Evolutionary conservation across 2,797 vertebrate genomes (phyloP).

Genomic region (Pseudochaenichthys georgianus): DNA sequence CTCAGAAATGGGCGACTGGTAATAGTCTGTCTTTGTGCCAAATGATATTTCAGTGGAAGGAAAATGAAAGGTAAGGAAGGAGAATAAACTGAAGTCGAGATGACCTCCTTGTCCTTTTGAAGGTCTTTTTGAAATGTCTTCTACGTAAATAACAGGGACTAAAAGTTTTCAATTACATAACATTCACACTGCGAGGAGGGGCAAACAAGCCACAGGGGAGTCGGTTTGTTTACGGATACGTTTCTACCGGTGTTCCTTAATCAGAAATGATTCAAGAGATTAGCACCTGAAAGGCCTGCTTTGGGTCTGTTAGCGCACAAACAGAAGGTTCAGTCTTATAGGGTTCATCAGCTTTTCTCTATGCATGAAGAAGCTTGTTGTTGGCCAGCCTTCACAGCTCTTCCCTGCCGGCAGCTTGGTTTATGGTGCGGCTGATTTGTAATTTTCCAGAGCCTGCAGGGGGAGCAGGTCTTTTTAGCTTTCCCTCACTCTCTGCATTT

Average conservation of each 20-base stretch:
- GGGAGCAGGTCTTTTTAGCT: slow-evolving; percentile 50
- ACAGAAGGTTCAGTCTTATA: slow-evolving; percentile 34
- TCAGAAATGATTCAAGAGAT: slow-evolving; percentile 41
- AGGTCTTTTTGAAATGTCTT: slow-evolving; percentile 27
- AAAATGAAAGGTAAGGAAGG: slow-evolving; percentile 20
- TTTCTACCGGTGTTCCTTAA: slow-evolving; percentile 26
- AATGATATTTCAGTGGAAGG: slow-evolving; percentile 23
- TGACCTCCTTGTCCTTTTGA: slow-evolving; percentile 33
- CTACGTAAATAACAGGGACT: not conserved
- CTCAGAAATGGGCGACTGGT: slow-evolving; percentile 24
- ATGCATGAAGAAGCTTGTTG: slow-evolving; percentile 21
- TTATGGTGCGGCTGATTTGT: slow-evolving; percentile 65
- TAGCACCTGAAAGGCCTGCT: slow-evolving; percentile 21
- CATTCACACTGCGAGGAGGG: not conserved
- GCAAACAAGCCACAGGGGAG: slow-evolving; percentile 26
- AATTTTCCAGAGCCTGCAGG: slow-evolving; percentile 51
- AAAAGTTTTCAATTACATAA: slow-evolving; percentile 31
- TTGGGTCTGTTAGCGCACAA: slow-evolving; percentile 17
- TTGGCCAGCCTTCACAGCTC: slow-evolving; percentile 10
- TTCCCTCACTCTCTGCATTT: slow-evolving; percentile 63
- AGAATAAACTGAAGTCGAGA: slow-evolving; percentile 26
- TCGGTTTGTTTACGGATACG: slow-evolving; percentile 30
- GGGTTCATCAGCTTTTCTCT: slow-evolving; percentile 39
- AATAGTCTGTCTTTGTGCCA: slow-evolving; percentile 22
- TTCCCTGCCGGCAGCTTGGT: slow-evolving; percentile 29